Evolutionary conservation across 1,140 invertebrate species (phyloP), one percentile per base, ranked within the genome.

Genomic region (Agrilus planipennis): DNA sequence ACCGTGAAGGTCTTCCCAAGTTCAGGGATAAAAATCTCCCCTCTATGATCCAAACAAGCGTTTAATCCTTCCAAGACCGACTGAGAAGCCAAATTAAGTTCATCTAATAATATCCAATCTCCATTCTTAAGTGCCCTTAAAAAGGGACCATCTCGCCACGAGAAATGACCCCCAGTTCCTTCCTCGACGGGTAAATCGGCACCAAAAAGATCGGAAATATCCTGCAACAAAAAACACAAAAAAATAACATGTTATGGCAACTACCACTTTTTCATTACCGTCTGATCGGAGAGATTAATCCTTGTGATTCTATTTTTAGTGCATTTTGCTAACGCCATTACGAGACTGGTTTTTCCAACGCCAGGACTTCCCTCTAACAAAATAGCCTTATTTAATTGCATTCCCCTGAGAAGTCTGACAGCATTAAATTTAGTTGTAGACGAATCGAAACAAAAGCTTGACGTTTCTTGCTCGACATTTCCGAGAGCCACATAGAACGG

Each of bases 211-310:
- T 99, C 96, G 14, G 85, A 88, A 32, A 98, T 77, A 69, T 99
- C 95, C 84, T 86, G 55, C 28, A 61, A 57, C 46, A 4, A 29
- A 29, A 29, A 4, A 32, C 4, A 32, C n/a, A n/a, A 7, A 25
- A 25, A 25, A 25, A 3, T 16, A 23, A 39, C 4, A 39, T 14
- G 34, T 16, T 16, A 7, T 30, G 6, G 20, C 4, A 3, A 41
- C 5, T 10, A 35, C 16, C 17, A 6, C 7, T 27, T 9, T 16
- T 37, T 46, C 71, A 72, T 71, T 68, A 87, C 84, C 0, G 95
- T 99, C 70, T 99, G 95, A 58, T 99, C 95, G 28, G 93, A 98
- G 10, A 99, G 71, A 74, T 99, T 99, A 30, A 99, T 92, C 25
- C 96, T 68, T 11, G 93, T 78, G 6, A 98, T 71, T 53, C 71